Evolutionary conservation across 2,888 invertebrate species (phyloP).

Genomic region (Drosophila atroscutellata): DNA sequence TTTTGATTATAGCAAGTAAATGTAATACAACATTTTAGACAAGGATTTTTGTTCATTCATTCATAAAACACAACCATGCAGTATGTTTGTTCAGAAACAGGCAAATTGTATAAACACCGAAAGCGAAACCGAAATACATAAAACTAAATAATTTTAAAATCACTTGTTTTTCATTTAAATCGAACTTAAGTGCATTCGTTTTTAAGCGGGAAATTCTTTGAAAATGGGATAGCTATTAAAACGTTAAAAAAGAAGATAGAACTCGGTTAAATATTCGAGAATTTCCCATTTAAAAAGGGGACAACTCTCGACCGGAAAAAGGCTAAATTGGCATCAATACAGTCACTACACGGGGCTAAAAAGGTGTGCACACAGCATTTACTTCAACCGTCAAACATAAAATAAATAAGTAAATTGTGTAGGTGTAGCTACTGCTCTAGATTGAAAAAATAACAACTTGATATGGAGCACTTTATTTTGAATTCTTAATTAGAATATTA

Average conservation of each 20-base stretch:
- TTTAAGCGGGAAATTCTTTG: not conserved
- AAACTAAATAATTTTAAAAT: conserved; percentile 59
- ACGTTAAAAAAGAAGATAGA: not conserved
- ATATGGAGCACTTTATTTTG: not conserved
- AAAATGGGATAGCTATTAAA: not conserved
- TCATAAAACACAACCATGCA: conserved; percentile 40
- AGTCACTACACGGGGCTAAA: not conserved
- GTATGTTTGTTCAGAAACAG: conserved; percentile 51
- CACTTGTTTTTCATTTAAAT: conserved; percentile 17
- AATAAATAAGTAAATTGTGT: not conserved
- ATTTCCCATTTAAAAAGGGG: not conserved
- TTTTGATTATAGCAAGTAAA: conserved; percentile 47
- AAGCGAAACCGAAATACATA: conserved; percentile 60
- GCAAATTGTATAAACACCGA: conserved; percentile 62
- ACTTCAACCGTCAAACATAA: not conserved
- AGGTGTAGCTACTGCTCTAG: not conserved
- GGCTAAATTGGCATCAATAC: not conserved
- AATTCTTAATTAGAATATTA: not conserved
- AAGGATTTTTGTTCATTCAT: conserved; percentile 47
- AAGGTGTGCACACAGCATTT: not conserved
- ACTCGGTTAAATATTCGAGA: not conserved
- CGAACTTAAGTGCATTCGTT: not conserved
- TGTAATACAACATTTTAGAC: conserved; percentile 51
- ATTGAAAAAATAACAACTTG: not conserved
- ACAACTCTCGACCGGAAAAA: not conserved